Evolutionary conservation across 2,797 vertebrate species (phyloP).

Genomic region (Lemur catta): DNA sequence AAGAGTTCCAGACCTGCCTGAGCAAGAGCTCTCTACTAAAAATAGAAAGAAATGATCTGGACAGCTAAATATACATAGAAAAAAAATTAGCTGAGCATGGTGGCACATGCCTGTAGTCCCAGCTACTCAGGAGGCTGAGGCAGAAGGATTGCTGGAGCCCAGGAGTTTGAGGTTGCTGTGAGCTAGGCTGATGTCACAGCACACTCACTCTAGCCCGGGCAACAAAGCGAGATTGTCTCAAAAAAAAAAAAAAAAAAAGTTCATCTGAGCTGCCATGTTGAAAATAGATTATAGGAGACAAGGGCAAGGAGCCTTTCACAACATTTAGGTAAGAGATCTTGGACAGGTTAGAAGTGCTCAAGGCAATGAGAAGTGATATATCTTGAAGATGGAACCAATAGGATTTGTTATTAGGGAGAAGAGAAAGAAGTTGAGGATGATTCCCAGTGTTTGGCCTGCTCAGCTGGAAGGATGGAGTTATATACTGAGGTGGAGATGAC

Average conservation of each 20-base stretch:
- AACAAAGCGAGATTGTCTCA: too few relatives aligned
- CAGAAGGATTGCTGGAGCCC: too few relatives aligned
- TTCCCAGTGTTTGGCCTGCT: not conserved
- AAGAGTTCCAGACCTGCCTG: too few relatives aligned
- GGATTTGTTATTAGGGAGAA: not conserved
- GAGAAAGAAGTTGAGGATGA: conserved; percentile 38
- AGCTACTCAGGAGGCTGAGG: too few relatives aligned
- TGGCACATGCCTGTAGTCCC: too few relatives aligned
- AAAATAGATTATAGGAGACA: not conserved
- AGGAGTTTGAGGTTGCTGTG: too few relatives aligned
- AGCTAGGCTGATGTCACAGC: too few relatives aligned
- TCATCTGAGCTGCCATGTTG: not conserved
- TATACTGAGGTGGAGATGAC: not conserved
- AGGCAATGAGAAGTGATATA: not conserved
- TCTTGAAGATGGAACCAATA: not conserved
- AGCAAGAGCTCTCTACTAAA: too few relatives aligned
- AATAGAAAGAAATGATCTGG: too few relatives aligned
- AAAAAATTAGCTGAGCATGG: too few relatives aligned
- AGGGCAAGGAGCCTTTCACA: not conserved
- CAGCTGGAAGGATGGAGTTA: not conserved
- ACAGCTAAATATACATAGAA: too few relatives aligned
- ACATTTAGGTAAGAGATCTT: not conserved
- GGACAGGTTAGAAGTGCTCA: not conserved
- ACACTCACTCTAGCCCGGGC: too few relatives aligned
- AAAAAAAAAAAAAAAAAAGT: not conserved